These are phyloP conservation scores for Scolanthus callimorphus DNA, from an alignment of 92 coral and sea anemone species.

Conservation along the genomic window DNA sequence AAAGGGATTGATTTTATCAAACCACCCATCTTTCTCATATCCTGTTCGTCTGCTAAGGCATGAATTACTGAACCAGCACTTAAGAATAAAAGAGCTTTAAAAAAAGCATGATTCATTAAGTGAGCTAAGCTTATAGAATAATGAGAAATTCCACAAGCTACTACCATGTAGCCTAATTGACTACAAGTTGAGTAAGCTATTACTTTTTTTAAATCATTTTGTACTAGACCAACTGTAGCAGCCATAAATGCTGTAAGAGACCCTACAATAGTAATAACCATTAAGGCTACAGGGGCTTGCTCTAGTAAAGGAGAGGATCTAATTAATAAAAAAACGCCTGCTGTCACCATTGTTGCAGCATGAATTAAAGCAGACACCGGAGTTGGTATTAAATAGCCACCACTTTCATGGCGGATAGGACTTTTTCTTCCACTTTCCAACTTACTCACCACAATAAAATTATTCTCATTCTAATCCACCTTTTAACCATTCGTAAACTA, in stretches of 20 bases:
- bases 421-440: conserved; percentile 73
- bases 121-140: conserved; percentile 56
- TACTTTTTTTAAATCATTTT: conserved; percentile 77
- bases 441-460: conserved; percentile 41
- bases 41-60: conserved; percentile 71
- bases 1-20: conserved; percentile 45
- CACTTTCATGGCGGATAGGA: conserved; percentile 71
- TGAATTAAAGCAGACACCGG: conserved; percentile 78
- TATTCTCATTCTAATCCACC: conserved; percentile 79
- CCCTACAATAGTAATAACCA: conserved; percentile 63
- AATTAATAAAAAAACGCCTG: conserved; percentile 74
- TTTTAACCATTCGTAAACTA: conserved; percentile 61
- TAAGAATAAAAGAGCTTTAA: conserved; percentile 72
- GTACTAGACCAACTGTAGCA: conserved; percentile 69
- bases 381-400: conserved; percentile 53
- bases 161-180: conserved; percentile 87
- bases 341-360: conserved; percentile 79
- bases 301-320: conserved; percentile 64
- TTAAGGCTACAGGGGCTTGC: conserved; percentile 57
- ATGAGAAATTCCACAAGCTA: conserved; percentile 72
- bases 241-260: conserved; percentile 76
- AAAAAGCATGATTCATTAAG: conserved; percentile 74
- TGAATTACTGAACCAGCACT: conserved; percentile 81
- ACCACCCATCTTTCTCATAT: conserved; percentile 80
- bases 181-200: conserved; percentile 88